Base-by-base conservation (phyloP, 1,140 invertebrate genomes). In the Orchesella cincta region DNA sequence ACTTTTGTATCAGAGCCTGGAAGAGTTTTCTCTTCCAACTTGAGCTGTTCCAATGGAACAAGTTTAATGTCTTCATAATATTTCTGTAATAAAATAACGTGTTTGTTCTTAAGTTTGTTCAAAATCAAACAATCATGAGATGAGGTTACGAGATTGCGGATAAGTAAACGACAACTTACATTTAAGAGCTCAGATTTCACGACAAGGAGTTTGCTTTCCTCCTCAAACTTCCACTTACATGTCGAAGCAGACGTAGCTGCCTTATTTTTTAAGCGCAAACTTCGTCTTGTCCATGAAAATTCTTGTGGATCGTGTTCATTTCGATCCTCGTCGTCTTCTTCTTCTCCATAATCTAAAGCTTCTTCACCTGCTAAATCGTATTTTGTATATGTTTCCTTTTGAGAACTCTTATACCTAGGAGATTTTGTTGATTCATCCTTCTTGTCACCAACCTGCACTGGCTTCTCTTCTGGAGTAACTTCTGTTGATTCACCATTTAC, bases 291-390 rank as follows among this genome's bases (percentile, higher is more conserved):
- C 79, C 79, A 80, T 14, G 33, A 71, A 80, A 73, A 75, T 76
- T 80, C 74, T 31, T 77, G 75, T 1, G 51, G 46, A 34, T 80
- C 79, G 36, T 52, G 73, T 14, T 78, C 76, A 33, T 29, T 39
- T 62, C 67, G 36, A 5, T 52, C 26, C 20, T 81, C 77, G 64
- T 79, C 78, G 26, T 73, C 39, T 73, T 73, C 71, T 46, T 73
- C 71, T 23, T 81, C 80, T 1, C 78, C 80, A 74, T 81, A 81
- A 75, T 81, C 80, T 35, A 81, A 75, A 35, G 51, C 76, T 51
- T 75, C 74, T 67, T 81, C 80, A 39, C 78, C 80, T 73, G 34
- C 71, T 73, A 73, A 18, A 67, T 67, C 62, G 62, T 31, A 18
- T 18, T 67, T 67, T 67, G 62, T 12, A 67, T 12, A 67, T 67